Conservation (phyloP, 2,888 invertebrate genomes). For the Acleris holmiana region DNA sequence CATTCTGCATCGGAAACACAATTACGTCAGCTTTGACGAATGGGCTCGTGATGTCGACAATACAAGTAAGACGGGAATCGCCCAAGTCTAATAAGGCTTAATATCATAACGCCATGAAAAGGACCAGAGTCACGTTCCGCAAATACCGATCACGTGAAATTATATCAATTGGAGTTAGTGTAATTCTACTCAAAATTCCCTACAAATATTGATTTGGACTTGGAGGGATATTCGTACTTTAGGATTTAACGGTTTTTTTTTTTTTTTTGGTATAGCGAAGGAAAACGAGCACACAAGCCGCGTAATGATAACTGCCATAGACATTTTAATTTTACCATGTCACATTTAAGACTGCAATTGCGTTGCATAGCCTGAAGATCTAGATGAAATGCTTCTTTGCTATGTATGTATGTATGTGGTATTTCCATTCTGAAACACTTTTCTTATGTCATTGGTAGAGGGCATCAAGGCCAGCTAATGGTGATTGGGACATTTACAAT, state of each 20-base stretch:
- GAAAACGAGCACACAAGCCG: no score
- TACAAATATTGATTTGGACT: constrained; percentile 17
- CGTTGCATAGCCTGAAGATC: no score
- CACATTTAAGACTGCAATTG: no score
- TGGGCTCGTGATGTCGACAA: constrained; percentile 69
- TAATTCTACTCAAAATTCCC: constrained; percentile 28
- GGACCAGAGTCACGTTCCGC: constrained; percentile 62
- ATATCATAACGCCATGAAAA: constrained; percentile 56
- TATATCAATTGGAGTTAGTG: constrained; percentile 42
- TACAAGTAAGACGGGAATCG: constrained; percentile 45
- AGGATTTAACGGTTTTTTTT: background rate
- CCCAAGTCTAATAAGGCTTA: constrained; percentile 49
- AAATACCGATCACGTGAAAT: constrained; percentile 46
- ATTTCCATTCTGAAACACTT: no score
- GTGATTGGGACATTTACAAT: no score
- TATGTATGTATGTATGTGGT: no score
- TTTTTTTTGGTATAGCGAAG: background rate
- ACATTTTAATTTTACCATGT: no score
- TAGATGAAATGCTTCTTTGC: no score
- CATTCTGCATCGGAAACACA: constrained; percentile 45
- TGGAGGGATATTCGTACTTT: background rate
- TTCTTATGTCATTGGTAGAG: no score
- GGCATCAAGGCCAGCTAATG: no score
- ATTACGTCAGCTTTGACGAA: constrained; percentile 61
- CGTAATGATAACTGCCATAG: no score